These are phyloP conservation scores for Leptothorax acervorum DNA, from an alignment of 2,888 invertebrate species.

Conservation along the genomic window DNA sequence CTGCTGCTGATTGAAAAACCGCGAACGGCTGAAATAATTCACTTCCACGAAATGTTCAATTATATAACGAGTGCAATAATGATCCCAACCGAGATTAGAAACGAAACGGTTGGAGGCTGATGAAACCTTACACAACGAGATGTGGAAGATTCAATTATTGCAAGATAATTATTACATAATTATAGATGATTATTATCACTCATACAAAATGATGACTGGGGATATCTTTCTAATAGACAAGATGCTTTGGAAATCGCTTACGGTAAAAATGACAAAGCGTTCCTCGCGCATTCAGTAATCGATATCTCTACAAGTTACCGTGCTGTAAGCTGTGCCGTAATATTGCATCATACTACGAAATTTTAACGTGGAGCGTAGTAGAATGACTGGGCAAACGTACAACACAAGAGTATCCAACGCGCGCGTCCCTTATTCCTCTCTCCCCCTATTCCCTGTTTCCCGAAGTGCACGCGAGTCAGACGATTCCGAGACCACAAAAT, in stretches of 20 bases:
- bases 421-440: background rate
- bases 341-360: background rate
- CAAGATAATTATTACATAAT: background rate
- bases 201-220: background rate
- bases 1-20: background rate
- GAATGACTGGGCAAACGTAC: background rate
- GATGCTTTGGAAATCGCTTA: background rate
- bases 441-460: too few relatives aligned
- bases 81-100: constrained; percentile 9
- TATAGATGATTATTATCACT: background rate
- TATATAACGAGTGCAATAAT: constrained; percentile 23
- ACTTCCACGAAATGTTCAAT: constrained; percentile 39
- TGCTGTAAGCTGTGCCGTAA: background rate
- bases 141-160: constrained; percentile 1
- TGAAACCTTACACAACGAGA: constrained; percentile 1
- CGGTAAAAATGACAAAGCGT: background rate
- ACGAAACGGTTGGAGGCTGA: background rate
- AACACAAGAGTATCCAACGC: background rate
- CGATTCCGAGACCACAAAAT: background rate
- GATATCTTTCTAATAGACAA: background rate
- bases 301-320: background rate
- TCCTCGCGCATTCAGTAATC: background rate
- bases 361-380: background rate
- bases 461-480: background rate
- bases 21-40: constrained; percentile 17